These are phyloP conservation scores for Lathronympha strigana DNA, from an alignment of 2,888 invertebrate genomes.

Conservation along the genomic window DNA sequence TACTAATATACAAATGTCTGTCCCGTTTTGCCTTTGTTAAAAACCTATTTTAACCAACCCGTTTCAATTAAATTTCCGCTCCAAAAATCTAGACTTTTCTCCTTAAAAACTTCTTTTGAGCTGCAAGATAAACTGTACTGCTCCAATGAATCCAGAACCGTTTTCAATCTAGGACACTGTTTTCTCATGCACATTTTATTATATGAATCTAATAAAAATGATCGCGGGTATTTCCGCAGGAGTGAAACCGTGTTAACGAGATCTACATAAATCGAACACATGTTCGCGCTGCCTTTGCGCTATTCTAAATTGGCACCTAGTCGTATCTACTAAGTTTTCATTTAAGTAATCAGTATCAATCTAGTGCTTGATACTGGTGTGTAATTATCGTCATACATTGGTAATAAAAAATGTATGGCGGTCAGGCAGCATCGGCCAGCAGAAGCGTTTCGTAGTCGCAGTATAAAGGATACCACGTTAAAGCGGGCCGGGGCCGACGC, in stretches of 20 bases:
- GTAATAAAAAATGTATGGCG: no score
- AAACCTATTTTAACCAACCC: background rate
- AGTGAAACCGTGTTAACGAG: constrained; percentile 17
- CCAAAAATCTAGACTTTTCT: constrained; percentile 19
- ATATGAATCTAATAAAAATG: constrained; percentile 28
- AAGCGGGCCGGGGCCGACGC: no score
- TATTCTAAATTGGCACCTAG: background rate
- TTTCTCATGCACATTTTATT: constrained; percentile 25
- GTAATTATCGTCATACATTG: no score
- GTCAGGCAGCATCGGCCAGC: no score
- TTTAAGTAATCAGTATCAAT: no score
- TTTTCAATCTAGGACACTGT: constrained; percentile 23
- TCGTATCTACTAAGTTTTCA: no score
- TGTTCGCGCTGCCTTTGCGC: background rate
- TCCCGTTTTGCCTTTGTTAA: background rate
- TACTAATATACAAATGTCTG: background rate
- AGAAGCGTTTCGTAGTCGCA: no score
- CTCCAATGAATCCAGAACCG: constrained; percentile 16
- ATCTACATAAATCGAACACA: constrained; percentile 27
- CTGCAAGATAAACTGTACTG: constrained; percentile 8
- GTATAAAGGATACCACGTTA: no score
- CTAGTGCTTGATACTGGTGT: no score
- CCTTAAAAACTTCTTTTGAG: constrained; percentile 3
- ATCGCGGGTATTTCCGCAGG: constrained; percentile 11
- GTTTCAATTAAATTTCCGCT: constrained; percentile 21